Evolutionary conservation across 2,113 vertebrate genomes (phyloP).

Genomic region (Meles meles): DNA sequence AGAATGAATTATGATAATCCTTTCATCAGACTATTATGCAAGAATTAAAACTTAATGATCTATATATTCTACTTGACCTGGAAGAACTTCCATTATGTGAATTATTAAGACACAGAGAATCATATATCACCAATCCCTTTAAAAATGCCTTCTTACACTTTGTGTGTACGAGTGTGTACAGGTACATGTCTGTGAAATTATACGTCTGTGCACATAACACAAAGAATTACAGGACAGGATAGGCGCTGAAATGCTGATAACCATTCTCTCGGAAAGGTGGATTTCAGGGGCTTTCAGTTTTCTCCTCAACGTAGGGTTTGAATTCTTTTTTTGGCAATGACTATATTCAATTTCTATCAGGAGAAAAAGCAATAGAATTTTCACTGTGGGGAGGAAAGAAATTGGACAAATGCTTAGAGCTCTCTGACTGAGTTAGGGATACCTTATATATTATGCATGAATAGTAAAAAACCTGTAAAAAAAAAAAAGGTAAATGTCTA

Average conservation of each 20-base stretch:
- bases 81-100: not conserved
- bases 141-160: not conserved
- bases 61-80: not conserved
- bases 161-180: not conserved
- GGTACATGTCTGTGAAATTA: not conserved
- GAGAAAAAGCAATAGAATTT: not conserved
- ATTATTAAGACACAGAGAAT: not conserved
- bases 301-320: not conserved
- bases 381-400: not conserved
- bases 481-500: not conserved
- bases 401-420: not conserved
- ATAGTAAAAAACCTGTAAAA: not conserved
- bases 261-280: not conserved
- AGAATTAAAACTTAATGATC: conserved; percentile 62
- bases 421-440: not conserved
- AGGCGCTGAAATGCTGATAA: not conserved
- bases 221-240: not conserved
- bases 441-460: not conserved
- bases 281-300: not conserved
- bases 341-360: not conserved
- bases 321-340: not conserved
- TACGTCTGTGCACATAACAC: not conserved
- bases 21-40: not conserved
- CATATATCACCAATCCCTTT: not conserved
- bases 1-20: conserved; percentile 13